phyloP scores from a whole-genome alignment of 2,113 vertebrate species.

The Platichthys stellatus region DNA sequence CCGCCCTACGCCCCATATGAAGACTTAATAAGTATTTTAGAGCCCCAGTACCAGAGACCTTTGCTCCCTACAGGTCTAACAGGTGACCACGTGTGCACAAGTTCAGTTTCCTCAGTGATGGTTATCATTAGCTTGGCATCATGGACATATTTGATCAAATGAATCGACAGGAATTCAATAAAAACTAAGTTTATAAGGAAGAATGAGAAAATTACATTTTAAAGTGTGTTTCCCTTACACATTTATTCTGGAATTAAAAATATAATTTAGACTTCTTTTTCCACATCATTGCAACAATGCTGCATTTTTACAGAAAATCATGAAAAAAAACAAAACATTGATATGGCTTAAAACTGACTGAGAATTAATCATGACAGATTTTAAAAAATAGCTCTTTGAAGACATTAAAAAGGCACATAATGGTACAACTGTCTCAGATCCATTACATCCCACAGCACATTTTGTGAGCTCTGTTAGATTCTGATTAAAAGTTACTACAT shows the following conservation, averaged over 20 bases:
- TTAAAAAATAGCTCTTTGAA: slow-evolving; percentile 33
- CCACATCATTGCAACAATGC: slow-evolving; percentile 14
- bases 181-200: neutral
- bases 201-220: neutral
- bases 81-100: neutral
- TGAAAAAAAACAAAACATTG: neutral
- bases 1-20: no score
- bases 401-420: slow-evolving; percentile 58
- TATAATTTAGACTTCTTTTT: neutral
- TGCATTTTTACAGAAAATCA: slow-evolving; percentile 18
- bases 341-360: slow-evolving; percentile 26
- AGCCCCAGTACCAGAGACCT: no score
- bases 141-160: neutral
- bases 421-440: neutral
- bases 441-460: no score
- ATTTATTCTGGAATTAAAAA: neutral
- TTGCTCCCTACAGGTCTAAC: neutral
- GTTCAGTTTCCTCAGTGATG: neutral
- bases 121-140: no score
- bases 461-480: neutral
- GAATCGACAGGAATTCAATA: neutral
- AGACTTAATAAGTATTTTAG: no score
- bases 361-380: neutral
- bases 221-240: neutral
- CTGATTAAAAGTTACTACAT: neutral